Base-by-base conservation (phyloP, 2,113 vertebrate genomes). In the Acrocephalus arundinaceus region DNA sequence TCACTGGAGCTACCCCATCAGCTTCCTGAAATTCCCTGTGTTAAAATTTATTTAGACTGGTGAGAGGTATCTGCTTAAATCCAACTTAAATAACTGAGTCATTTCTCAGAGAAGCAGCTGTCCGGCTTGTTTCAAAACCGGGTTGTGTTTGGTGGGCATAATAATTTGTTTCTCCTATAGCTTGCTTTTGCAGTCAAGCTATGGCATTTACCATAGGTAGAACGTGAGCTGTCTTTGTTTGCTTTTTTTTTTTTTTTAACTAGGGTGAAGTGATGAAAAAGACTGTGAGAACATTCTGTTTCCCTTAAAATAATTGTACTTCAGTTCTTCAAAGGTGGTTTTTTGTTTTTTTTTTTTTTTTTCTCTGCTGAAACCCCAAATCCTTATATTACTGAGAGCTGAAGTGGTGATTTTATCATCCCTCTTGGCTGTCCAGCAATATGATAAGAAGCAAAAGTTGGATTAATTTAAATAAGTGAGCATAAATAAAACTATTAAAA, bases 31-130 rank as follows among this genome's bases (percentile, higher is more conserved):
- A 83, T 86, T 90, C 45, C 13, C 25, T 51, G 14, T 59, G 18
- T 86, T 80, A 90, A 84, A 83, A 90, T 90, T 93, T 78, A 71
- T 96, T 95, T 92, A 85, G 85, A 35, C 37, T 81, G 76, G 35
- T 71, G 70, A 88, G 54, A 67, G 7, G 8, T 48, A 18, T 81
- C 77, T 89, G 83, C 79, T 62, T 46, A 87, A 87, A 86, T 63
- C 39, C 76, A 84, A 33, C 35, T 63, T 85, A 80, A 83, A 48
- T 39, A 73, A 33, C 55, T 3, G 33, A 89, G 68, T 63, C 3
- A 39, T 94, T 92, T 96, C 89, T 95, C 89, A 93, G 76, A 33
- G 7, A 83, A 73, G 67, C 57, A 43, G 54, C 63, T 93, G 33
- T 86, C 78, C 78, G 52, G 33, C 59, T 77, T 62, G 10, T 59